Conservation (phyloP, 2,888 invertebrate species). For the Hyposoter dolosus region DNA sequence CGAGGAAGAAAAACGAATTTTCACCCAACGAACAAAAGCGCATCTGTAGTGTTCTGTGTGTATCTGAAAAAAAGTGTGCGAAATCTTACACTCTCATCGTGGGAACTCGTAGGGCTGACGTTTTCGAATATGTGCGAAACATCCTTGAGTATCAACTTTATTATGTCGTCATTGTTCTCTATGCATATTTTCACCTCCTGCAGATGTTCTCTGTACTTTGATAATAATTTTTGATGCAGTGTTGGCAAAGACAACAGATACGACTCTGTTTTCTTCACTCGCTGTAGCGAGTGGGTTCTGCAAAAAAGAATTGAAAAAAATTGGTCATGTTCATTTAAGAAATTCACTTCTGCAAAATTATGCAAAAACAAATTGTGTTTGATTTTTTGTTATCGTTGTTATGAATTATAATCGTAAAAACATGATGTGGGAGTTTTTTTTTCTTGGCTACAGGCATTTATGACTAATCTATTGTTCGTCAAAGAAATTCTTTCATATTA, state of each 20-base stretch:
- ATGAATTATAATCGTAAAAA: not conserved
- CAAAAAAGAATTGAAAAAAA: constrained; percentile 44
- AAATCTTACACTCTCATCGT: constrained; percentile 81
- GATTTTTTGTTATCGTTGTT: not conserved
- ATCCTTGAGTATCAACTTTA: constrained; percentile 91
- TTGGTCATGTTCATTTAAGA: not conserved
- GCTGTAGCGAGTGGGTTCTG: constrained; percentile 91
- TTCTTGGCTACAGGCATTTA: not conserved
- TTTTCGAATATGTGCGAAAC: constrained; percentile 95
- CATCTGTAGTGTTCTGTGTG: constrained; percentile 20
- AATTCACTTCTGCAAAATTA: not conserved
- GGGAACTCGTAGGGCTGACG: constrained; percentile 84
- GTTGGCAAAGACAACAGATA: constrained; percentile 90
- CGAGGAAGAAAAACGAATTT: not conserved
- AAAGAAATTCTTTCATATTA: not conserved
- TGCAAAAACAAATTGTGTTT: not conserved
- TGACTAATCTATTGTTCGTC: not conserved
- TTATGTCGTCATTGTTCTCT: constrained; percentile 89
- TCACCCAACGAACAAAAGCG: not conserved
- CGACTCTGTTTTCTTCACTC: constrained; percentile 91
- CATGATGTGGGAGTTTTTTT: not conserved
- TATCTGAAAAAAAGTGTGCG: constrained; percentile 22
- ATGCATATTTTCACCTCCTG: constrained; percentile 91
- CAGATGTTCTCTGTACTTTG: constrained; percentile 91
- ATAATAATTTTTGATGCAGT: constrained; percentile 91